These are phyloP conservation scores for Calypte anna DNA, from an alignment of 2,113 vertebrate genomes.

Conservation along the genomic window DNA sequence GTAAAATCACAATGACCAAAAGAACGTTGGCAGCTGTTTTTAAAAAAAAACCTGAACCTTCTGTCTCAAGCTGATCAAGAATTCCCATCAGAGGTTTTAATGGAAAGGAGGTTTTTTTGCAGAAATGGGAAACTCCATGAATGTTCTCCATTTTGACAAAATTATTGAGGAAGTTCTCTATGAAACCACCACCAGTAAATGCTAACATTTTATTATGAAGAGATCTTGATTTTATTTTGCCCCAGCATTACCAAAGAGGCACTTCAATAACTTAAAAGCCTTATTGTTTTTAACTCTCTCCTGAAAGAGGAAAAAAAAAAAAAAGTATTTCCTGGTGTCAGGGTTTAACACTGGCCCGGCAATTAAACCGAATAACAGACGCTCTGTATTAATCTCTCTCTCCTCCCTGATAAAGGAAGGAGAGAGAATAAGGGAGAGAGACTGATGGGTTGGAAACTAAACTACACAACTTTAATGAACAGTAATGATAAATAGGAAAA, in stretches of 20 bases:
- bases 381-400: too few relatives aligned
- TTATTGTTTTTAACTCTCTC: background rate
- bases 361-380: too few relatives aligned
- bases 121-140: conserved; percentile 7
- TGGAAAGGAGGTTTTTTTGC: background rate
- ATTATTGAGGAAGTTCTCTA: background rate
- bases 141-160: background rate
- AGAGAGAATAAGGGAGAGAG: too few relatives aligned
- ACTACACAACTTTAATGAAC: too few relatives aligned
- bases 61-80: background rate
- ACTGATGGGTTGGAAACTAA: too few relatives aligned
- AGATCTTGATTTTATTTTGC: background rate
- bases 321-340: background rate
- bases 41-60: background rate
- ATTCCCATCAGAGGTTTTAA: background rate
- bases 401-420: too few relatives aligned
- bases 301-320: background rate
- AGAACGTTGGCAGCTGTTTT: background rate
- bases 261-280: background rate
- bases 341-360: too few relatives aligned
- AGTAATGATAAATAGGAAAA: too few relatives aligned
- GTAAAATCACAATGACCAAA: conserved; percentile 30
- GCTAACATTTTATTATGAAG: background rate
- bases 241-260: background rate
- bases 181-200: conserved; percentile 7